Percentiles rank a stretch among this genome's conserved stretches.
phyloP scores from a whole-genome alignment of 2,888 invertebrate species.

The Xestoiulus laeticollis region DNA sequence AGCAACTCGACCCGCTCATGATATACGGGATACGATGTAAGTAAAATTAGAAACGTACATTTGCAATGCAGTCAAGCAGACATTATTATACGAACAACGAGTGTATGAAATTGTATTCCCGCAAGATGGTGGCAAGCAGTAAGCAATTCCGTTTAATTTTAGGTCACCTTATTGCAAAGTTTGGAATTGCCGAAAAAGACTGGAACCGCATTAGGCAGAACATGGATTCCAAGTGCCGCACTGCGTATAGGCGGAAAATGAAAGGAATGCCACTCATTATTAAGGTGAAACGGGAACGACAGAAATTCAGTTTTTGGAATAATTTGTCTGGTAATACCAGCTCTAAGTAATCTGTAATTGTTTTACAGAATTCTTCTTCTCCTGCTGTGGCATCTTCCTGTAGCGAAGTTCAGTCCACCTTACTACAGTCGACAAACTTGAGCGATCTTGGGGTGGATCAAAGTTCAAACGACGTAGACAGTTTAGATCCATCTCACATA shows the following conservation, averaged over 20 bases:
- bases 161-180: slow-evolving; percentile 67
- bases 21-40: slow-evolving; percentile 66
- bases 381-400: neutral
- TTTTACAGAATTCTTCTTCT: neutral
- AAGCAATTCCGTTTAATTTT: too few relatives aligned
- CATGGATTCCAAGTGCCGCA: slow-evolving; percentile 69
- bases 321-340: too few relatives aligned
- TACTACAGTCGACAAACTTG: neutral
- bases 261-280: slow-evolving; percentile 57
- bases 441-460: slow-evolving; percentile 21
- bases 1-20: slow-evolving; percentile 68
- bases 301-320: too few relatives aligned
- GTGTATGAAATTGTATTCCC: too few relatives aligned
- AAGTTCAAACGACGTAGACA: neutral
- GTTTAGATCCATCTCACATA: neutral
- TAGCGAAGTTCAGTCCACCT: neutral
- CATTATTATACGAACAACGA: too few relatives aligned
- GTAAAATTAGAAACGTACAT: slow-evolving; percentile 55
- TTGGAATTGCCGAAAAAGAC: slow-evolving; percentile 67
- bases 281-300: slow-evolving; percentile 50
- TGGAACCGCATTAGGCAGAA: slow-evolving; percentile 69
- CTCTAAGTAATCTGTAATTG: neutral
- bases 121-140: too few relatives aligned
- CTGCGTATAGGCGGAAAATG: slow-evolving; percentile 62
- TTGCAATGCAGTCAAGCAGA: neutral